Evolutionary conservation across 2,113 vertebrate genomes (phyloP).

Genomic region (Erythrocebus patas): DNA sequence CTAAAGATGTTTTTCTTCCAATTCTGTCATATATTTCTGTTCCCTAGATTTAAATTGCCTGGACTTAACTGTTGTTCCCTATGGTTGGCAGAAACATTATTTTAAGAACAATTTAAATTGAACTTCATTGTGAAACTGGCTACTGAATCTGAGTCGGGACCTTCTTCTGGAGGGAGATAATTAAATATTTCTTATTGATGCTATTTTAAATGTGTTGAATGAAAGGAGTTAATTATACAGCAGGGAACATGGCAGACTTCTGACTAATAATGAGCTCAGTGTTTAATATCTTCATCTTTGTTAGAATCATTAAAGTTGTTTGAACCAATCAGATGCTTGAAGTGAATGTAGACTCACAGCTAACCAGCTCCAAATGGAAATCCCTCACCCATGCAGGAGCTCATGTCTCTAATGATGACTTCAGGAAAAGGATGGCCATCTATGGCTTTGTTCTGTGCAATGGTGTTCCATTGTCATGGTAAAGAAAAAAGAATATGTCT

Average conservation of each 20-base stretch:
- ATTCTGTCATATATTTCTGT: constrained; percentile 49
- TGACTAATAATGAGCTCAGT: constrained; percentile 74
- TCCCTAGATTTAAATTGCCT: constrained; percentile 77
- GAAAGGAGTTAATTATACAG: constrained; percentile 74
- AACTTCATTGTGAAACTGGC: constrained; percentile 77
- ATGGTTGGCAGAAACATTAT: constrained; percentile 60
- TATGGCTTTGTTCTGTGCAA: constrained; percentile 9
- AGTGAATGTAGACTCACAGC: constrained; percentile 49
- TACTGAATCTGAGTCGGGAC: constrained; percentile 61
- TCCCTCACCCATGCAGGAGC: constrained; percentile 46
- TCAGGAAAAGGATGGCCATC: constrained; percentile 36
- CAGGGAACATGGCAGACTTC: constrained; percentile 70
- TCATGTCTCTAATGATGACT: constrained; percentile 47
- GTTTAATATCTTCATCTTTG: constrained; percentile 74
- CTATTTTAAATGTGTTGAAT: constrained; percentile 76
- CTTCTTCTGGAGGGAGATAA: constrained; percentile 71
- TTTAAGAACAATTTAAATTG: constrained; percentile 67
- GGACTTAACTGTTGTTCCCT: constrained; percentile 63
- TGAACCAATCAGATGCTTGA: constrained; percentile 59
- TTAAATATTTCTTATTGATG: constrained; percentile 74
- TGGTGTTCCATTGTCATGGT: constrained; percentile 8
- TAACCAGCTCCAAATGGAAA: constrained; percentile 48
- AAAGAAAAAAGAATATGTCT: background rate
- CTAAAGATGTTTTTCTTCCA: constrained; percentile 61
- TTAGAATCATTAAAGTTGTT: constrained; percentile 66